Evolutionary conservation across 2,888 invertebrate genomes (phyloP).

Genomic region (Atethmia centrago): DNA sequence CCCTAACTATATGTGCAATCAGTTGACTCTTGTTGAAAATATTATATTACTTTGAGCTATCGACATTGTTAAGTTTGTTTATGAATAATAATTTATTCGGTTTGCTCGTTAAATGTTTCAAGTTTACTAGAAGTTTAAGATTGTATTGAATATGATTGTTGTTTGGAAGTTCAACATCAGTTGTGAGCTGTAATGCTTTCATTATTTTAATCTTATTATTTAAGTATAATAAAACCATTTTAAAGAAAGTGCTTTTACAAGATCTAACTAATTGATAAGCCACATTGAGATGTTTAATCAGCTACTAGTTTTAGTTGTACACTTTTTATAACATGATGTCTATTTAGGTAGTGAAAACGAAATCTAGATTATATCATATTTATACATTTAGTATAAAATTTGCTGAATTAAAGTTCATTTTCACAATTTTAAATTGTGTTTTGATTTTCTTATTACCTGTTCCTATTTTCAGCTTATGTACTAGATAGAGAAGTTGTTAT

Average conservation of each 20-base stretch:
- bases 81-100: slow-evolving; percentile 91
- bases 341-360: slow-evolving; percentile 90
- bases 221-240: slow-evolving; percentile 89
- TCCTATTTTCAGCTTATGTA: slow-evolving; percentile 40
- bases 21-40: slow-evolving; percentile 88
- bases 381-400: slow-evolving; percentile 91
- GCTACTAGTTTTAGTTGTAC: slow-evolving; percentile 91
- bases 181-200: slow-evolving; percentile 88
- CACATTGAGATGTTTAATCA: slow-evolving; percentile 90
- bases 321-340: slow-evolving; percentile 91
- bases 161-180: slow-evolving; percentile 87
- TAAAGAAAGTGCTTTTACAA: slow-evolving; percentile 90
- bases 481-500: slow-evolving; percentile 7
- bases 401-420: slow-evolving; percentile 91
- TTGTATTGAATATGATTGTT: slow-evolving; percentile 89
- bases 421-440: slow-evolving; percentile 88
- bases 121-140: slow-evolving; percentile 90
- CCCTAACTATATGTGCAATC: slow-evolving; percentile 81
- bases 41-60: slow-evolving; percentile 90
- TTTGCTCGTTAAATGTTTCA: slow-evolving; percentile 91
- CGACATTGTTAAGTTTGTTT: slow-evolving; percentile 91
- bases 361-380: slow-evolving; percentile 91
- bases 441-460: slow-evolving; percentile 72
- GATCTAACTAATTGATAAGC: slow-evolving; percentile 90
- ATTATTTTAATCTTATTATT: slow-evolving; percentile 89